Evolutionary conservation across 2,797 vertebrate species (phyloP).

Genomic region (Erpetoichthys calabaricus): DNA sequence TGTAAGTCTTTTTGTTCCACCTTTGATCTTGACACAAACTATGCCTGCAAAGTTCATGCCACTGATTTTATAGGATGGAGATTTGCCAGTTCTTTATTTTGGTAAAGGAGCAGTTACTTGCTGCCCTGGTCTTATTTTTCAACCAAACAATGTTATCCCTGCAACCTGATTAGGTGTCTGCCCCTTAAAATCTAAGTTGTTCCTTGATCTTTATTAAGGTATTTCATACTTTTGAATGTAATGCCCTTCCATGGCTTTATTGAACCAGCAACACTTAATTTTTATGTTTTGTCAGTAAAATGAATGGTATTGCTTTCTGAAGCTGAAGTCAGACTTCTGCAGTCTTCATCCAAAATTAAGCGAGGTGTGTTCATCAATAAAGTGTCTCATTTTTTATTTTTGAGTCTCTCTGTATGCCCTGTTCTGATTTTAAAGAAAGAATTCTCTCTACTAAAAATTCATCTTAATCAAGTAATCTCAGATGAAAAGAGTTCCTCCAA

Average conservation of each 20-base stretch:
- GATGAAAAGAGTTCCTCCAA: too few species aligned
- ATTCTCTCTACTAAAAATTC: constrained; percentile 8
- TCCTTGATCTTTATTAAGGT: constrained; percentile 9
- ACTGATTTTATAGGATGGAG: neutral
- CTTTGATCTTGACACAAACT: too few species aligned
- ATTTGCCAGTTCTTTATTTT: constrained; percentile 2
- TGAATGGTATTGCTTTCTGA: neutral
- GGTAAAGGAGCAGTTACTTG: neutral
- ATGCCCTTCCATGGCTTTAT: constrained; percentile 3
- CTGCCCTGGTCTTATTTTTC: neutral
- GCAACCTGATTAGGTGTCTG: constrained; percentile 7
- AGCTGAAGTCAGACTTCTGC: constrained; percentile 2
- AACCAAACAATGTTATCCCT: neutral
- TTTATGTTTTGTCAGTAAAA: neutral
- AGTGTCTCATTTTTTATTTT: neutral
- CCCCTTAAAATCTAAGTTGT: constrained; percentile 5
- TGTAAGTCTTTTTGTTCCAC: neutral
- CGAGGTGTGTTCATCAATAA: constrained; percentile 5
- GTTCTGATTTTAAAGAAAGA: neutral
- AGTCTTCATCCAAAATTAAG: constrained; percentile 1
- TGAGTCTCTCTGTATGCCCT: neutral
- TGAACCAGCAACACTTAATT: neutral
- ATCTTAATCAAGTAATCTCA: too few species aligned
- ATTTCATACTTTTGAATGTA: constrained; percentile 11
- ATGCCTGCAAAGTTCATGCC: too few species aligned